A percentile compares a stretch with the other conserved stretches of the same genome.
Evolutionary conservation across 2,888 invertebrate genomes (phyloP).

Genomic region (Mesorhabditis belari): DNA sequence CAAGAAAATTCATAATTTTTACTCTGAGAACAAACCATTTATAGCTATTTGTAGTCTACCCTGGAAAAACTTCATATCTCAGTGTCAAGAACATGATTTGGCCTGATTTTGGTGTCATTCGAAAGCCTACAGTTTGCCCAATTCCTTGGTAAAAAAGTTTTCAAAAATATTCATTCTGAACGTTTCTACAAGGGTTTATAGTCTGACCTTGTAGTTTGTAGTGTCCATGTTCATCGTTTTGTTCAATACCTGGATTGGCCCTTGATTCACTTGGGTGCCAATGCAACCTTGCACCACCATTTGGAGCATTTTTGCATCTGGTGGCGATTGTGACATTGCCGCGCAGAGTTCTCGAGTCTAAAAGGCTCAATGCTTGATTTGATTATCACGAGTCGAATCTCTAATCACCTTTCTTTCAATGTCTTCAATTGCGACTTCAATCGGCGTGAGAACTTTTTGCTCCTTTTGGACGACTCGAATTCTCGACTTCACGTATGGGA

Average conservation of each 20-base stretch:
- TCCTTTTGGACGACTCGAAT: constrained; percentile 54
- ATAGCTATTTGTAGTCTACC: too few relatives aligned
- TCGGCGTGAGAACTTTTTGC: constrained; percentile 43
- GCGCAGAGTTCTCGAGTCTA: constrained; percentile 66
- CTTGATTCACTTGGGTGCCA: constrained; percentile 66
- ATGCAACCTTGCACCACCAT: constrained; percentile 96
- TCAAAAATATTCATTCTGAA: constrained; percentile 70
- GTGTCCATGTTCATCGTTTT: background rate
- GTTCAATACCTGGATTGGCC: constrained; percentile 81
- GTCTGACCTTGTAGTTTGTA: too few relatives aligned
- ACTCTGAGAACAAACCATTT: too few relatives aligned
- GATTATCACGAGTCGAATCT: background rate
- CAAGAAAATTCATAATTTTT: too few relatives aligned
- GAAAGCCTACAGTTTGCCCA: constrained; percentile 97
- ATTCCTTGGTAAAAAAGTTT: constrained; percentile 74
- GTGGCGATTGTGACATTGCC: constrained; percentile 82
- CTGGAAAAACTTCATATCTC: too few relatives aligned
- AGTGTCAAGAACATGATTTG: too few relatives aligned
- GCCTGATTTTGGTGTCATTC: too few relatives aligned
- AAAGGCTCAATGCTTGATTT: too few relatives aligned
- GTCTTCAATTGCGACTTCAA: constrained; percentile 77
- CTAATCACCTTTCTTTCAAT: constrained; percentile 75
- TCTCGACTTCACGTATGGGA: constrained; percentile 92
- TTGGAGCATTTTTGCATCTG: constrained; percentile 92
- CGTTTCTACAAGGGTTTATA: constrained; percentile 9